Conservation (phyloP, 2,888 invertebrate species). For the Tridacna gigas region DNA sequence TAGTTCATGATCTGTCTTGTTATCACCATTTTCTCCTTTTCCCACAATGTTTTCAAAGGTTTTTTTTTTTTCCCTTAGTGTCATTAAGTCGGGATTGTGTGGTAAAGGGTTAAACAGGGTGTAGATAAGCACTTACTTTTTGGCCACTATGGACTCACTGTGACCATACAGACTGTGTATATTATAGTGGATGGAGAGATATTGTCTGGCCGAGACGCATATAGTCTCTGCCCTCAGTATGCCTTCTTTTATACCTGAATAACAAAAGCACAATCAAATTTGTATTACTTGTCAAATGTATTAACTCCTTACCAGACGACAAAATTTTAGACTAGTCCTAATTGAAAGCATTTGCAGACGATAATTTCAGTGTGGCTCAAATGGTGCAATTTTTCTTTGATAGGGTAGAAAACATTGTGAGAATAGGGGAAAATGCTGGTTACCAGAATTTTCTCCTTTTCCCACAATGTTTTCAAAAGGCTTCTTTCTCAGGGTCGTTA, state of each 20-base stretch:
- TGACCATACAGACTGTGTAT: conserved; percentile 80
- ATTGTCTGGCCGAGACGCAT: conserved; percentile 77
- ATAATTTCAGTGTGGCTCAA: too few species aligned
- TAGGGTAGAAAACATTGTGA: too few species aligned
- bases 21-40: neutral
- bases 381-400: too few species aligned
- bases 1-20: neutral
- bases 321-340: too few species aligned
- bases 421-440: too few species aligned
- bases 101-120: neutral
- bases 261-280: too few species aligned
- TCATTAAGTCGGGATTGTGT: neutral
- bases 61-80: neutral
- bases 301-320: too few species aligned
- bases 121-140: conserved; percentile 48
- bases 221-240: conserved; percentile 70
- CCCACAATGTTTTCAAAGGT: conserved; percentile 1
- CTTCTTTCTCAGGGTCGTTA: too few species aligned
- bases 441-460: too few species aligned
- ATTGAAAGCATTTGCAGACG: too few species aligned
- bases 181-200: conserved; percentile 77
- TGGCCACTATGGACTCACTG: conserved; percentile 71
- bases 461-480: too few species aligned
- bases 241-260: conserved; percentile 44
- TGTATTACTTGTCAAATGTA: too few species aligned